Evolutionary conservation across 2,888 invertebrate species (phyloP).

Genomic region (Sphaerophoria rueppellii): DNA sequence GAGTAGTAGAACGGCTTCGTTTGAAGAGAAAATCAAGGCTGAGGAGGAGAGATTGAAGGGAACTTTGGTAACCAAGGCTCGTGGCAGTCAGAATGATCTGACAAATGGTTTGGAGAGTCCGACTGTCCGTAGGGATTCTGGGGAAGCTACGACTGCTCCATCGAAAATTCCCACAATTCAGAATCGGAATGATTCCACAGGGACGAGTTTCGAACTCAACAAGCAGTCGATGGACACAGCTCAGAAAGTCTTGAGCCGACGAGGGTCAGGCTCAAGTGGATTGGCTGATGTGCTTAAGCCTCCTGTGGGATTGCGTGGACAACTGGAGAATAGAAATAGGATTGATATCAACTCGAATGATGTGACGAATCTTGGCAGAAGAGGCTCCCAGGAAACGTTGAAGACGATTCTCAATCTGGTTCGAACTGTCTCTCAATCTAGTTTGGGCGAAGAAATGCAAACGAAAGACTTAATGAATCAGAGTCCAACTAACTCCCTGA

Average conservation of each 20-base stretch:
- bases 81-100: constrained; percentile 16
- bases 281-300: constrained; percentile 59
- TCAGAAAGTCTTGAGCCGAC: constrained; percentile 53
- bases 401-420: constrained; percentile 6
- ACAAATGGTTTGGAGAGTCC: constrained; percentile 25
- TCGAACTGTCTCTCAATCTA: neutral
- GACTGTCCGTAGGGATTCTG: neutral
- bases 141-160: neutral
- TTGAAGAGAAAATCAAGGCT: constrained; percentile 64
- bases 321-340: constrained; percentile 18
- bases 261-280: constrained; percentile 49
- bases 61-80: neutral
- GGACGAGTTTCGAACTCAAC: constrained; percentile 15
- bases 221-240: constrained; percentile 29
- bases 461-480: neutral
- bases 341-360: constrained; percentile 5
- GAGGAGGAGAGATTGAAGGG: constrained; percentile 42
- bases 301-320: constrained; percentile 51
- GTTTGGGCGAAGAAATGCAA: neutral
- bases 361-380: neutral
- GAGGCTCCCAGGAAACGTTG: constrained; percentile 9
- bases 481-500: neutral
- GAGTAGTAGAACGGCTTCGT: constrained; percentile 54
- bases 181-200: constrained; percentile 8
- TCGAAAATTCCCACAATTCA: constrained; percentile 43